Base-by-base conservation (phyloP, 2,888 invertebrate genomes). In the Folsomia candida region DNA sequence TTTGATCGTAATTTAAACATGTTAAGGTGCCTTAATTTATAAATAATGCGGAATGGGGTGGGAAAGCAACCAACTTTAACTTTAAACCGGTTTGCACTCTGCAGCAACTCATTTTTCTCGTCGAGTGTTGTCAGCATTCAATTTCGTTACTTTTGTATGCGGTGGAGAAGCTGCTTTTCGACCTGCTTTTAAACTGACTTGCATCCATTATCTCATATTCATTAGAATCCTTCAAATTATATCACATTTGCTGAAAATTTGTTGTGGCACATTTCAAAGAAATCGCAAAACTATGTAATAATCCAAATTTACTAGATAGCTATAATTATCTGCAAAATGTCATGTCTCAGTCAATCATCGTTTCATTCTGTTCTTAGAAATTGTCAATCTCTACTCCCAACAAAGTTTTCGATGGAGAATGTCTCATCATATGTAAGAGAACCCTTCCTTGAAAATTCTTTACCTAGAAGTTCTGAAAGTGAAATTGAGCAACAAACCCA, bases 1-100 rank as follows among this genome's bases (percentile, higher is more conserved):
- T 80, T 80, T 77, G 77, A 80, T 79, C 76, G 76, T 78, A 80
- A 80, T 80, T 80, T 78, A 80, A 79, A 76, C 78, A 79, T 79
- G 78, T 79, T 77, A 77, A 77, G 78, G 78, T 79, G 78, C 78
- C 74, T 78, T 78, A 78, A 79, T 78, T 79, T 77, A 76, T 77
- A 78, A 76, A 75, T 78, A 79, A 80, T 80, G 76, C 74, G 74
- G 74, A 78, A 73, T 74, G 69, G 72, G 74, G 75, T 73, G 74
- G 76, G 71, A 77, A 79, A n/a, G n/a, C n/a, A n/a, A n/a, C n/a
- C n/a, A n/a, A n/a, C n/a, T n/a, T n/a, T n/a, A n/a, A n/a, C n/a
- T n/a, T n/a, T n/a, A n/a, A n/a, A 78, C 79, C 78, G 77, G 78
- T 78, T 78, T 72, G 28, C 63, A 61, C 59, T 69, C 73, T 64